phyloP scores from a whole-genome alignment of 2,113 vertebrate species.

The Trogon melanurus region DNA sequence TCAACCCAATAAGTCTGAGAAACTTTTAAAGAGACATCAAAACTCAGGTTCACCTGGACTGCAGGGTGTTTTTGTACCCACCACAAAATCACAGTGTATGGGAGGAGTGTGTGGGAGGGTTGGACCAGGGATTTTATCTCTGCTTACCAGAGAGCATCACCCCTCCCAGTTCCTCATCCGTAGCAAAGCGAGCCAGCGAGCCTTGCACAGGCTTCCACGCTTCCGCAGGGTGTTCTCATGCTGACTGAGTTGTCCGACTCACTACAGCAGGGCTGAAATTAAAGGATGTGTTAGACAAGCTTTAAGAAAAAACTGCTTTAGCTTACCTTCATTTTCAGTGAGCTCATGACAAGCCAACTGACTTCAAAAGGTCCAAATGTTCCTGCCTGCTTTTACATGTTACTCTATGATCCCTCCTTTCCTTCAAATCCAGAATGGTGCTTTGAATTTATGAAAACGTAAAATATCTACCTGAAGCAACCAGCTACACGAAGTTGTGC shows the following conservation, averaged over 20 bases:
- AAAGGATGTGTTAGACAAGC: neutral
- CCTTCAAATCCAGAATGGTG: neutral
- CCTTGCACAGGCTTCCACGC: neutral
- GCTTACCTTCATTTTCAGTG: neutral
- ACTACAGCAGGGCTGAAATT: neutral
- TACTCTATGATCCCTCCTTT: neutral
- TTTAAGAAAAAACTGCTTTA: neutral
- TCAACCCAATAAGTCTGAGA: neutral
- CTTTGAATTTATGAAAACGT: neutral
- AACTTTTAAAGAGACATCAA: neutral
- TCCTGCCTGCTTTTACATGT: neutral
- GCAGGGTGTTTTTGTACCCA: neutral
- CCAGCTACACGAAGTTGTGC: neutral
- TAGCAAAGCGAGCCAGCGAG: rapidly evolving
- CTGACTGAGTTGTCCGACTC: neutral
- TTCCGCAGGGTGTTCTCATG: neutral
- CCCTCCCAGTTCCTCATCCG: neutral
- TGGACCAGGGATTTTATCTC: neutral
- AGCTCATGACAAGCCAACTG: neutral
- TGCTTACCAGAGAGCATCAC: neutral
- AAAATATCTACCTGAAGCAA: neutral
- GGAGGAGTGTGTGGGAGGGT: neutral
- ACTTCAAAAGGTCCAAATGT: neutral
- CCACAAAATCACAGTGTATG: rapidly evolving
- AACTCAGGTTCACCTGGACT: neutral